Evolutionary conservation across 2,888 invertebrate species (phyloP), one percentile per base, ranked within the genome.

Genomic region (Orchesellides sinensis): DNA sequence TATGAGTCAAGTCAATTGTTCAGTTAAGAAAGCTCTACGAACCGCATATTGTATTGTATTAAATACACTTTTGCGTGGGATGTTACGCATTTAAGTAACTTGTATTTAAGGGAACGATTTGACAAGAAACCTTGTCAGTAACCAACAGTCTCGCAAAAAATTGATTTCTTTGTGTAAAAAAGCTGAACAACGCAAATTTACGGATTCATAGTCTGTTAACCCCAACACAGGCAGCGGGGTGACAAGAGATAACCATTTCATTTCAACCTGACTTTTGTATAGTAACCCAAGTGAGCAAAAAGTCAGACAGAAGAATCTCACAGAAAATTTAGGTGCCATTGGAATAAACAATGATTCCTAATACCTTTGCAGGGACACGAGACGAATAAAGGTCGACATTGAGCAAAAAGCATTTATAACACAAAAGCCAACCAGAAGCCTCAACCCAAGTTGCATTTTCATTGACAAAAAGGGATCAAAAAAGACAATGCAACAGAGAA

Each of bases 401-500:
- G 35, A 69, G 10, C 45, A 47, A 68, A 32, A 29, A 25, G 68
- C 78, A 78, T 78, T 78, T 69, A 78, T 69, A 69, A 78, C 61
- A 19, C 49, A 49, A 69, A 72, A 59, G 27, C 61, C 45, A 59
- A 59, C 32, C 59, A 32, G 14, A 49, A 49, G 59, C 29, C 59
- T 32, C 19, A 52, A 8, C 8, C 8, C 17, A 10, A 29, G 32
- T 32, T 17, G 1, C 27, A 14, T 35, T 63, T 63, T 68, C 19
- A n/a, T 49, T 6, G 49, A 5, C n/a, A n/a, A n/a, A 52, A n/a
- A 27, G 49, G 68, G 70, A 63, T 35, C 69, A 27, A 79, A 54
- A 63, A 65, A 65, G 65, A 70, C 72, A 72, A 72, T 79, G 63
- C 79, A 72, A 63, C 79, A 72, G 70, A 35, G n/a, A n/a, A n/a